Evolutionary conservation across 2,888 invertebrate species (phyloP), one percentile per base, ranked within the genome.

Genomic region (Eurytoma adleriae): DNA sequence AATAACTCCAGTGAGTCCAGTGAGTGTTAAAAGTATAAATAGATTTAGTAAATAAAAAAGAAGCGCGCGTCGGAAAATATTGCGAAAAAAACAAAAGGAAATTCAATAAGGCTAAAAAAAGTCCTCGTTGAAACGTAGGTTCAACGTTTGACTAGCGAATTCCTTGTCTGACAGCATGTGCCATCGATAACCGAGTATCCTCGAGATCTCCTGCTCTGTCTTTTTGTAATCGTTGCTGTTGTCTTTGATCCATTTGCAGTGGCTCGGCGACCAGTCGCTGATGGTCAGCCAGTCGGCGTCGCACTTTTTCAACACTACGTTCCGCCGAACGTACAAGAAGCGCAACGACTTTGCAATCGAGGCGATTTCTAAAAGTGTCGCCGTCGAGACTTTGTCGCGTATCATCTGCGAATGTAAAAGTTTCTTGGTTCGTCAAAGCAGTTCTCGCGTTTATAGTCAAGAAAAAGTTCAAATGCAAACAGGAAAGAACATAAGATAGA

Each of bases 311-410:
- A 96, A 92, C 13, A 96, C 93, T 0, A 94, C 96, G 86, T 96
- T 95, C 69, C 94, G 92, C 62, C 97, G 91, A 0, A 97, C 93
- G 83, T 94, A 91, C 2, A 96, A 91, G 74, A 92, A 91, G 24
- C 92, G 92, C 75, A 96, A 90, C 83, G 93, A 93, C 85, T 92
- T 93, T 0, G 94, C 94, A 1, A 93, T 93, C 67, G 92, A 92
- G 0, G 94, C 95, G 62, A 96, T 91, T 16, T 96, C 91, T 61
- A 96, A 90, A 18, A 96, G 92, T 0, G 96, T 96, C 0, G 95
- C 92, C 1, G 96, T 96, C 4, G 96, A 96, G 78, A 97, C 92
- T 85, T 95, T 92, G 88, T 96, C 96, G 10, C 95, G 93, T 40
- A 96, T 92, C 84, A 95, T 91, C 95, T 95, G 86, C 13, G 84